Conservation (phyloP, 2,797 vertebrate species). For the Peromyscus eremicus region DNA sequence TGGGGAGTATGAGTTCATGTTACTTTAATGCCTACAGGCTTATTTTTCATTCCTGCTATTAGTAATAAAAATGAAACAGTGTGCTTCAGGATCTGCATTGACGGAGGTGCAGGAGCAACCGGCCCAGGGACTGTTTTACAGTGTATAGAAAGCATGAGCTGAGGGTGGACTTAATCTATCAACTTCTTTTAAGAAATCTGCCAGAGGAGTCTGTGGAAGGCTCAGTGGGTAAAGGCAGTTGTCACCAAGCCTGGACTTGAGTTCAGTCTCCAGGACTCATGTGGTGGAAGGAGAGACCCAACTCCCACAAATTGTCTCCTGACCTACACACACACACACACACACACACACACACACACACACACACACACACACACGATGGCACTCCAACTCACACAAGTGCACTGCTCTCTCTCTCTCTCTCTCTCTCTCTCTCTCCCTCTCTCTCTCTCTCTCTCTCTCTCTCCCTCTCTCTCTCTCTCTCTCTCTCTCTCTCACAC, state of each 20-base stretch:
- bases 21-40: not conserved
- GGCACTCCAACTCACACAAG: not conserved
- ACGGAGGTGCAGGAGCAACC: not conserved
- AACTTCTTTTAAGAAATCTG: conserved; percentile 12
- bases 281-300: not conserved
- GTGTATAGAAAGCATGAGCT: conserved; percentile 14
- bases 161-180: not conserved
- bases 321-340: not conserved
- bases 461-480: too few relatives aligned
- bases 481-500: too few relatives aligned
- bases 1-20: not conserved
- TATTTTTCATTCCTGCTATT: conserved; percentile 54
- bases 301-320: not conserved
- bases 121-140: not conserved
- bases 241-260: not conserved
- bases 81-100: not conserved
- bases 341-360: too few relatives aligned
- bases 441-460: too few relatives aligned
- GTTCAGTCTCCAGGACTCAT: not conserved
- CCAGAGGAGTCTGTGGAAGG: not conserved
- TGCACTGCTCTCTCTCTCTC: not conserved
- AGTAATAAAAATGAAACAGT: conserved; percentile 25
- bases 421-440: not conserved
- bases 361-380: not conserved
- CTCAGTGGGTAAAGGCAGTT: too few relatives aligned